Conservation (phyloP, 2,113 vertebrate genomes). For the Carassius carassius region DNA sequence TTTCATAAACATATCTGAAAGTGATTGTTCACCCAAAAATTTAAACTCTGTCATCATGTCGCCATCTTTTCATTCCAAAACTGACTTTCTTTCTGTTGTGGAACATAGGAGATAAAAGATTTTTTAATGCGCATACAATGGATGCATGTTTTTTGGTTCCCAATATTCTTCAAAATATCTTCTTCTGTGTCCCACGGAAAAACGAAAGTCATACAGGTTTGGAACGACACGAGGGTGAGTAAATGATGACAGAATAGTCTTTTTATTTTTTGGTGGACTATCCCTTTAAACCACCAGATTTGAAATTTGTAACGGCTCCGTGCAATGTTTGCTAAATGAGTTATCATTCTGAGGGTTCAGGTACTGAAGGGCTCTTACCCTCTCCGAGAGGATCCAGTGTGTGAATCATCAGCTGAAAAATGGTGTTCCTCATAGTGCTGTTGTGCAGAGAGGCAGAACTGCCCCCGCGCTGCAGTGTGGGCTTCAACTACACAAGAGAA, state of each 20-base stretch:
- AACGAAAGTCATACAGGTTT: neutral
- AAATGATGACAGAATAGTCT: neutral
- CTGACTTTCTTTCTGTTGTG: neutral
- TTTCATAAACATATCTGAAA: neutral
- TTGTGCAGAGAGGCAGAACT: conserved; percentile 93
- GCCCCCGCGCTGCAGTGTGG: conserved; percentile 83
- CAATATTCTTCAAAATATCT: neutral
- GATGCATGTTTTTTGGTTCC: neutral
- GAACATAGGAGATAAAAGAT: neutral
- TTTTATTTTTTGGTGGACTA: neutral
- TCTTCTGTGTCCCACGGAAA: neutral
- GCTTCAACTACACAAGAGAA: conserved; percentile 74
- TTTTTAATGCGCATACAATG: neutral
- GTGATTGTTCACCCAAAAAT: neutral
- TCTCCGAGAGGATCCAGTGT: conserved; percentile 89
- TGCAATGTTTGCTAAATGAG: conserved; percentile 28
- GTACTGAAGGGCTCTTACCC: conserved; percentile 78
- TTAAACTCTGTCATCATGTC: neutral
- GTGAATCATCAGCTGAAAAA: conserved; percentile 94
- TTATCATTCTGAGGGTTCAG: conserved; percentile 35
- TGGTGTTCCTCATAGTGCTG: conserved; percentile 89
- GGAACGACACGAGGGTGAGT: neutral
- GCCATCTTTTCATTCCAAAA: neutral
- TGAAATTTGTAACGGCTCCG: neutral
- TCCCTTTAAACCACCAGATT: conserved; percentile 3